Conservation (phyloP, 1,140 invertebrate species). For the Batillaria attramentaria region DNA sequence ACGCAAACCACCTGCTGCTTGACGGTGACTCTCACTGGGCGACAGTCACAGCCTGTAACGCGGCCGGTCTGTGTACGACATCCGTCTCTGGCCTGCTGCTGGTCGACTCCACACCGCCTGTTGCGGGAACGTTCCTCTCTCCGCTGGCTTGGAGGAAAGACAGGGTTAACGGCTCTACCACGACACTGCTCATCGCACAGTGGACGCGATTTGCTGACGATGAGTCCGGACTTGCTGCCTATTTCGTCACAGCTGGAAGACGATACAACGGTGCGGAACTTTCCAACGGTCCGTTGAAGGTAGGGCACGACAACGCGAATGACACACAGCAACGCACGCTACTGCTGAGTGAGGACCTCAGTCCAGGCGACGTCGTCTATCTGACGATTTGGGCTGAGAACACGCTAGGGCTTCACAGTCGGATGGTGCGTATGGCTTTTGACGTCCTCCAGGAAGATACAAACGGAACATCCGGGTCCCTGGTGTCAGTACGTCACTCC, state of each 20-base stretch:
- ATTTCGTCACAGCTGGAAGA: slow-evolving; percentile 39
- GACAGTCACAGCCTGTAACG: slow-evolving; percentile 52
- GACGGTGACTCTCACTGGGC: slow-evolving; percentile 48
- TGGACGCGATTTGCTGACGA: slow-evolving; percentile 50
- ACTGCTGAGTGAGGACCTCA: slow-evolving; percentile 12
- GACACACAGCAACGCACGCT: slow-evolving; percentile 20
- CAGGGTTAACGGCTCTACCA: neutral
- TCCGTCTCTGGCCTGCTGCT: slow-evolving; percentile 29
- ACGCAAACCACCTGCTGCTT: slow-evolving; percentile 18
- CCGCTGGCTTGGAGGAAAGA: slow-evolving; percentile 36
- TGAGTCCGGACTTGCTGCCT: slow-evolving; percentile 44
- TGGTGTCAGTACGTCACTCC: slow-evolving; percentile 43
- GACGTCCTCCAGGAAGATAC: slow-evolving; percentile 17
- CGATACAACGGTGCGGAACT: slow-evolving; percentile 45
- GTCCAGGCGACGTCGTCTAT: slow-evolving; percentile 33
- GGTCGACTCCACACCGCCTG: slow-evolving; percentile 52
- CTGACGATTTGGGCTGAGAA: slow-evolving; percentile 41
- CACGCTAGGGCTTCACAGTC: slow-evolving; percentile 33
- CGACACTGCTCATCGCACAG: slow-evolving; percentile 23
- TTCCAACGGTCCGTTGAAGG: slow-evolving; percentile 26
- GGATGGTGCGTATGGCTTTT: slow-evolving; percentile 36
- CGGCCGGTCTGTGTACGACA: slow-evolving; percentile 47
- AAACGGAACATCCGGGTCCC: slow-evolving; percentile 4
- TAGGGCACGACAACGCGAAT: slow-evolving; percentile 18
- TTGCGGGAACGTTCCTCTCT: slow-evolving; percentile 46